Evolutionary conservation across 2,888 invertebrate species (phyloP).

Genomic region (Thalpophila matura): DNA sequence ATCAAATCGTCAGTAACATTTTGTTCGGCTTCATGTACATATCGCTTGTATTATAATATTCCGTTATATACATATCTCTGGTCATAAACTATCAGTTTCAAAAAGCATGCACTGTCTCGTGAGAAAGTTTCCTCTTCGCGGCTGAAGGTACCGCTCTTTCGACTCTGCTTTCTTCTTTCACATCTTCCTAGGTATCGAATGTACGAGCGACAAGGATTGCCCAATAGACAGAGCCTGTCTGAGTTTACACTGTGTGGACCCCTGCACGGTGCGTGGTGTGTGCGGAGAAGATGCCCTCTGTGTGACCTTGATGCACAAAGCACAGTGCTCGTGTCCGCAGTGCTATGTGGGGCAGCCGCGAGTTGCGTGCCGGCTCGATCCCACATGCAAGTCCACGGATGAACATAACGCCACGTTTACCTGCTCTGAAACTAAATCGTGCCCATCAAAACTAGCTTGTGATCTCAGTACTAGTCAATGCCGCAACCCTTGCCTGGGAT

Average conservation of each 20-base stretch:
- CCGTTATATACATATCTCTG: slow-evolving; percentile 88
- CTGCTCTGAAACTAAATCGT: slow-evolving; percentile 93
- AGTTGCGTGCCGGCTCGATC: slow-evolving; percentile 94
- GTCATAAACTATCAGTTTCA: slow-evolving; percentile 90
- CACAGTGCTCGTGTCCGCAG: slow-evolving; percentile 96
- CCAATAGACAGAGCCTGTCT: slow-evolving; percentile 97
- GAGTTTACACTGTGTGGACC: slow-evolving; percentile 97
- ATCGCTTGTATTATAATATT: slow-evolving; percentile 92
- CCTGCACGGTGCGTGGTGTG: slow-evolving; percentile 96
- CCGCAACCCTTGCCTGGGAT: slow-evolving; percentile 94
- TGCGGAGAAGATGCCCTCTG: slow-evolving; percentile 98
- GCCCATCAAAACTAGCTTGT: slow-evolving; percentile 94
- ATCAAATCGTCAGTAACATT: slow-evolving; percentile 89
- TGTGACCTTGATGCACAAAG: slow-evolving; percentile 95
- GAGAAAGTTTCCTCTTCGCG: slow-evolving; percentile 96
- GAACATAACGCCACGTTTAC: slow-evolving; percentile 91
- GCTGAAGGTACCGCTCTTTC: slow-evolving; percentile 95
- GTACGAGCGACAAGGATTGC: slow-evolving; percentile 97
- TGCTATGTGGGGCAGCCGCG: slow-evolving; percentile 96
- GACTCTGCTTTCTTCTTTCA: slow-evolving; percentile 91
- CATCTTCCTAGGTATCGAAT: slow-evolving; percentile 95
- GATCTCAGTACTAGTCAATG: slow-evolving; percentile 93
- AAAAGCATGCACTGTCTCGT: slow-evolving; percentile 93
- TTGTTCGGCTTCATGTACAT: slow-evolving; percentile 91
- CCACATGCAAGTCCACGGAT: slow-evolving; percentile 93